These are phyloP conservation scores for Pachycephala philippinensis DNA, from an alignment of 2,113 vertebrate species.

Conservation along the genomic window DNA sequence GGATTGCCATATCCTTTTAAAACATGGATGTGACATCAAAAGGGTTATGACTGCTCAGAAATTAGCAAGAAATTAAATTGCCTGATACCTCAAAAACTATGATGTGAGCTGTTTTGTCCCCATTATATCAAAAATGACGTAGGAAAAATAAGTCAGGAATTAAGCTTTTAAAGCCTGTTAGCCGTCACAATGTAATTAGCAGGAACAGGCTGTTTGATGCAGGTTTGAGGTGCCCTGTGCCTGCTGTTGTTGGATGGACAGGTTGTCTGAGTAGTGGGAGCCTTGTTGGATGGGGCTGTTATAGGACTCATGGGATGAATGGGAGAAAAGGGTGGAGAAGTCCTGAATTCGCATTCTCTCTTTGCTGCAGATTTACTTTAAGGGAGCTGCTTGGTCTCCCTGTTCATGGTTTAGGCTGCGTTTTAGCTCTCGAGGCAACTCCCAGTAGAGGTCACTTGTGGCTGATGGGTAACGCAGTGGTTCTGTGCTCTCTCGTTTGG, in stretches of 20 bases:
- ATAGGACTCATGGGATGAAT: not conserved
- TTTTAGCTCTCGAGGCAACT: not conserved
- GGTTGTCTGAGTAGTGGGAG: not conserved
- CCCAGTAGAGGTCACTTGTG: not conserved
- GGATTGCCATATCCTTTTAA: not conserved
- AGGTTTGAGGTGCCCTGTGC: not conserved
- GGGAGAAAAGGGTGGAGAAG: not conserved
- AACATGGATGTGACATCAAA: not conserved
- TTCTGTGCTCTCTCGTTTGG: not conserved
- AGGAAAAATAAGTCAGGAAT: not conserved
- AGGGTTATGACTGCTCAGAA: not conserved
- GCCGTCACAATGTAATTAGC: not conserved
- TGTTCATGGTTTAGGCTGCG: not conserved
- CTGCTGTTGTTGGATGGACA: not conserved
- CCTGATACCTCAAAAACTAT: not conserved
- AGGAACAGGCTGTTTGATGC: not conserved
- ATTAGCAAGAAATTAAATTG: constrained; percentile 1
- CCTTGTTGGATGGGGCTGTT: fast-evolving
- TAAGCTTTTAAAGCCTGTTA: not conserved
- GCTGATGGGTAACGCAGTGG: not conserved
- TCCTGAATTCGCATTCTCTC: not conserved
- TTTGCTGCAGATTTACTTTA: not conserved
- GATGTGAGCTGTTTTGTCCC: not conserved
- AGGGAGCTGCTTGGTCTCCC: not conserved
- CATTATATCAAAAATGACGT: not conserved